Evolutionary conservation across 2,113 vertebrate genomes (phyloP).

Genomic region (Poicephalus meyeri): DNA sequence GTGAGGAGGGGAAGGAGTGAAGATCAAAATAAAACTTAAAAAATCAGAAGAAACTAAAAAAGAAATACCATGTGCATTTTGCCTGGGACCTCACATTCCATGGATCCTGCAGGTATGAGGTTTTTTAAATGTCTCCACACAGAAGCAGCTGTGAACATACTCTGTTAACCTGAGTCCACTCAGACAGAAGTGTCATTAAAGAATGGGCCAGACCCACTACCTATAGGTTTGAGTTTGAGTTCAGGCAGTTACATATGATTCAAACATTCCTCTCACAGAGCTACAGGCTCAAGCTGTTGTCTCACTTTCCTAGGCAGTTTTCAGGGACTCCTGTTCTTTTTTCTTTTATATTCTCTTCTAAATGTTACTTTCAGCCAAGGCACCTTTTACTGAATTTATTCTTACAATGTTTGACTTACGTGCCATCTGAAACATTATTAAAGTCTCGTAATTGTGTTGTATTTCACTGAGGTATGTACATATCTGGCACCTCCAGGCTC

Average conservation of each 20-base stretch:
- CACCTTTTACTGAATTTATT: background rate
- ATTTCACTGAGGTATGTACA: background rate
- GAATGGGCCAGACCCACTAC: background rate
- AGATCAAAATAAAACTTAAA: background rate
- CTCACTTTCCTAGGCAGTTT: background rate
- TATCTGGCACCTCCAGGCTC: background rate
- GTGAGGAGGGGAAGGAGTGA: background rate
- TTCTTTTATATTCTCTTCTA: background rate
- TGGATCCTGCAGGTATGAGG: fast-evolving
- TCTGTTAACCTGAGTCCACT: background rate
- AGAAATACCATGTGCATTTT: background rate
- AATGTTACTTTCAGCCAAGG: background rate
- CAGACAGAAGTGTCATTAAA: background rate
- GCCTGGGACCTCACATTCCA: background rate
- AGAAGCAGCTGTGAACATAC: background rate
- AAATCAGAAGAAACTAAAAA: background rate
- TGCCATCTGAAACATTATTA: background rate
- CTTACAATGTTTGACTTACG: background rate
- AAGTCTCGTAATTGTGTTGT: background rate
- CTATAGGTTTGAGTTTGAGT: background rate
- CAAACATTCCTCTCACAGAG: background rate
- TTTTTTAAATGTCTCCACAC: background rate
- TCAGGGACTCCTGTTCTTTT: background rate
- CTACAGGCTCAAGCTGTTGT: background rate
- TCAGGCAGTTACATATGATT: background rate